Evolutionary conservation across 2,797 vertebrate genomes (phyloP), one percentile per base, ranked within the genome.

Genomic region (Micropoecilia bifurca): DNA sequence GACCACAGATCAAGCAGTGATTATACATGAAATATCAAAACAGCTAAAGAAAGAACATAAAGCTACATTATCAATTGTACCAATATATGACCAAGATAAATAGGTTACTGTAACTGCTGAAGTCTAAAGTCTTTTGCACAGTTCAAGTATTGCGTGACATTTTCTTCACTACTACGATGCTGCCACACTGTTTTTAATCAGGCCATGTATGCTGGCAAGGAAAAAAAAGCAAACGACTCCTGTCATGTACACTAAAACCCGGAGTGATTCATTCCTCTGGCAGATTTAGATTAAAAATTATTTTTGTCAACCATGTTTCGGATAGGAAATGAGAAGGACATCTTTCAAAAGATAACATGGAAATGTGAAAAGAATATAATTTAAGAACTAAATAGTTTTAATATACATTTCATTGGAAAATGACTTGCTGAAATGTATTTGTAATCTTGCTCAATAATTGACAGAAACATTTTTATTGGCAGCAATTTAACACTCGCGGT

Each of bases 41-140:
- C 30, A 63, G 66, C 86, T 72, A 30, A 46, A 71, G 30, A 43
- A 71, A 47, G 18, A 71, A 4, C 14, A 28, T 46, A 28, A 14
- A 18, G 6, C 20, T 33, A 48, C 16, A 8, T 20, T 33, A 20
- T 8, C 14, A 18, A 48, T 20, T 48, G 16, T 47, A 48, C 46
- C 30, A 20, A 9, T 72, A 28, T 48, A 22, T 33, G 16, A 20
- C 46, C 48, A 45, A 72, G n/a, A 20, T 18, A 20, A 48, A 48
- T 20, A 48, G 47, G 6, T 20, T 48, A 48, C 4, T 16, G 28
- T 8, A 43, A 18, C 13, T 45, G 14, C n/a, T 59, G 25, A 43
- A 20, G 25, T 59, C 16, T 55, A 3, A 74, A 74, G 6, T 25
- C n/a, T 74, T 8, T 22, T 10, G 33, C 10, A 22, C 61, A 39